Evolutionary conservation across 2,888 invertebrate species (phyloP), one percentile per base, ranked within the genome.

Genomic region (Calameuta pallipes): DNA sequence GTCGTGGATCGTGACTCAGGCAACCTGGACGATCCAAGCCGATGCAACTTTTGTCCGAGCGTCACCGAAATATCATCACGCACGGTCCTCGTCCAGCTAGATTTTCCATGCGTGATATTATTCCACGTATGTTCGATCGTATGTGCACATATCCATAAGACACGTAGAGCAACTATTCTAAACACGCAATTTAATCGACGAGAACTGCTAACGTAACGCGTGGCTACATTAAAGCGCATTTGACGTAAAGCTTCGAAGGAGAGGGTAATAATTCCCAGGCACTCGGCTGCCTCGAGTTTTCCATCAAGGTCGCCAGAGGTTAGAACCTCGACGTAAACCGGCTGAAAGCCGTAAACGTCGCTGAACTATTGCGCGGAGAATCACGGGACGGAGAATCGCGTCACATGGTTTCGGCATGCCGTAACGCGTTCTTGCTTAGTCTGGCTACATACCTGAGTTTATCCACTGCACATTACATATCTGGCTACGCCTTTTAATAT

Each of bases 261-360:
- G 74, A 30, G 36, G 34, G 33, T 4, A n/a, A 74, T 11, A 35
- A 35, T 35, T 30, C 56, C 56, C 56, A 56, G 56, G 56, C 56
- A 56, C 23, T 23, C 15, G 56, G 23, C 23, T 56, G 56, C 56
- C 56, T 56, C 56, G 23, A 56, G 9, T 56, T 56, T 56, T 56
- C 71, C 6, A 9, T 12, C 71, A 71, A 71, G 71, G 31, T 34
- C 71, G 71, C 31, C 9, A 71, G 71, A 31, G 71, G 71, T 71
- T 34, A 71, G 71, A 34, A 15, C 30, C 74, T 35, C 74, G 23
- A 35, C 36, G 74, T n/a, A 35, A 74, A 74, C 36, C 74, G 36
- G 23, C 30, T 12, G 34, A 11, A 6, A 31, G 71, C 71, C 34
- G 71, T 71, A 3, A 71, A 71, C 71, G 31, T 31, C 71, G 71